Percentiles rank a stretch among this genome's conserved stretches.
These are phyloP conservation scores for Eulacestoma nigropectus DNA, from an alignment of 2,113 vertebrate species.

Conservation along the genomic window DNA sequence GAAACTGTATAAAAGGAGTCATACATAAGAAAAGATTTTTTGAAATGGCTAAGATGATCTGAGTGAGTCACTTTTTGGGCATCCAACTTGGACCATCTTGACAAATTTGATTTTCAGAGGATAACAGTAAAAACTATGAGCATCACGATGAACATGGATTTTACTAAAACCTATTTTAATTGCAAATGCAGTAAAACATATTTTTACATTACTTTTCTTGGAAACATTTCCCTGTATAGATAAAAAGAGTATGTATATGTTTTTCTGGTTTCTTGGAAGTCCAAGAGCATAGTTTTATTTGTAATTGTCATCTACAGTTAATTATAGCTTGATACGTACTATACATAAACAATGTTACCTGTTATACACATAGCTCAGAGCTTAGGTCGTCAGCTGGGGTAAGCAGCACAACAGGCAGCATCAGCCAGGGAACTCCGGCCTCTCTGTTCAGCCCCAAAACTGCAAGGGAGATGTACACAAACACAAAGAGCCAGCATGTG, in stretches of 20 bases:
- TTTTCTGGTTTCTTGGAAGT: conserved; percentile 78
- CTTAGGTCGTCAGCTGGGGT: background rate
- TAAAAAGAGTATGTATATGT: conserved; percentile 58
- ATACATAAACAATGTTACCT: conserved; percentile 59
- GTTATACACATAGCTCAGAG: background rate
- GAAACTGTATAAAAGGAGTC: background rate
- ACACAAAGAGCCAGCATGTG: background rate
- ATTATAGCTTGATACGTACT: conserved; percentile 68
- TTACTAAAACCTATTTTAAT: conserved; percentile 75
- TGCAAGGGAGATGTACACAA: background rate
- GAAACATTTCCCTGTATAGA: conserved; percentile 69
- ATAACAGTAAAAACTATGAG: conserved; percentile 45
- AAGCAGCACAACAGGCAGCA: background rate
- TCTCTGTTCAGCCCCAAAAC: background rate
- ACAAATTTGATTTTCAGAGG: conserved; percentile 35
- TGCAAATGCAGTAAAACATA: conserved; percentile 70
- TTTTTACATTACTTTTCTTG: conserved; percentile 75
- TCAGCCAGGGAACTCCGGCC: background rate
- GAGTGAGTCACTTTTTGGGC: conserved; percentile 23
- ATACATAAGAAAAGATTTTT: background rate
- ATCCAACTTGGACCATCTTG: conserved; percentile 50
- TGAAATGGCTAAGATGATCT: background rate
- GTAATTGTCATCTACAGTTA: conserved; percentile 73
- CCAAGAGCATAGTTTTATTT: conserved; percentile 64
- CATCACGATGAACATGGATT: conserved; percentile 59